Evolutionary conservation across 1,140 invertebrate species (phyloP).

Genomic region (Pseudomyrmex flavicornis): DNA sequence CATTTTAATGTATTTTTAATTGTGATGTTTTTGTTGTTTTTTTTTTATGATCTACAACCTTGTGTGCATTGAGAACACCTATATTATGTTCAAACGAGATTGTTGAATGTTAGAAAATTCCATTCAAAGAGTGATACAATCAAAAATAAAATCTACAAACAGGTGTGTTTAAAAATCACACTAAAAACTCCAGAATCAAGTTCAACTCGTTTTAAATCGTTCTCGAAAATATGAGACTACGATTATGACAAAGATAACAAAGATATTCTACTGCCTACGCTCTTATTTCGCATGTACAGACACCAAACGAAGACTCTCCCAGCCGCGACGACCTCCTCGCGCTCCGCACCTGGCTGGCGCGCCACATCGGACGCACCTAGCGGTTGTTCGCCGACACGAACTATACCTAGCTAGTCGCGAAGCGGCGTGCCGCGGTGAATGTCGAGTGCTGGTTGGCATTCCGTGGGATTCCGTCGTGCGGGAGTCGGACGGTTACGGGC

Average conservation of each 20-base stretch:
- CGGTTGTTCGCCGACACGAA: conserved; percentile 65
- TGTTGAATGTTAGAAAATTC: too few species aligned
- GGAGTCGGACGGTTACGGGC: neutral
- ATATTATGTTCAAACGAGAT: too few species aligned
- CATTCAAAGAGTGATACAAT: neutral
- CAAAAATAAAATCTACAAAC: neutral
- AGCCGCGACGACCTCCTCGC: neutral
- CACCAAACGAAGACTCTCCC: too few species aligned
- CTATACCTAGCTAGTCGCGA: conserved; percentile 30
- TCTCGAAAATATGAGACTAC: conserved; percentile 1
- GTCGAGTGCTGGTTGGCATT: neutral
- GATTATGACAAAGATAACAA: neutral
- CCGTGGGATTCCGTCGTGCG: conserved; percentile 17
- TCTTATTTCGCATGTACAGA: neutral
- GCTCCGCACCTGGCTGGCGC: conserved; percentile 48
- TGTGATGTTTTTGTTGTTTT: too few species aligned
- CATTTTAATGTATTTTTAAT: too few species aligned
- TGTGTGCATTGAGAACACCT: too few species aligned
- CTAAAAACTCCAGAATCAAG: neutral
- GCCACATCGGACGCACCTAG: conserved; percentile 62
- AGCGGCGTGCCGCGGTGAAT: conserved; percentile 21
- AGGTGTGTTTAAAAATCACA: neutral
- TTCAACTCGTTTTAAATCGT: neutral
- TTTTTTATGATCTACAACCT: too few species aligned
- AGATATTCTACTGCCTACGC: neutral